These are phyloP conservation scores for Actias luna DNA, from an alignment of 2,888 invertebrate species.

Conservation along the genomic window DNA sequence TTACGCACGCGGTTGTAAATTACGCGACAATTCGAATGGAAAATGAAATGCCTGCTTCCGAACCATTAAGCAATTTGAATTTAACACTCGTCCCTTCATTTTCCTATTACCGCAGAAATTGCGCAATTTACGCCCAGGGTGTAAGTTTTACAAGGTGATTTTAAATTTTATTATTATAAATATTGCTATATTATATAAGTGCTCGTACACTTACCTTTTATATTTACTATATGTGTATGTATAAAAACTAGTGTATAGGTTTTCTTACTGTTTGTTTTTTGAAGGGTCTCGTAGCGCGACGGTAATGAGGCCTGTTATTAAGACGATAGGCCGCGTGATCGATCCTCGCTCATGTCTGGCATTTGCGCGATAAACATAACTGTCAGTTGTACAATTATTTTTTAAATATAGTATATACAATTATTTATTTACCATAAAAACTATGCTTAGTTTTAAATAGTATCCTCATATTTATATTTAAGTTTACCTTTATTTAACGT, in stretches of 20 bases:
- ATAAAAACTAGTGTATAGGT: too few relatives aligned
- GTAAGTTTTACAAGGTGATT: slow-evolving; percentile 28
- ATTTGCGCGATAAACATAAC: too few relatives aligned
- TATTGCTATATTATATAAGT: slow-evolving; percentile 7
- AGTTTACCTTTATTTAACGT: too few relatives aligned
- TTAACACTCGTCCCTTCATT: slow-evolving; percentile 80
- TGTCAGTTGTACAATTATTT: neutral
- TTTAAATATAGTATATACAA: neutral
- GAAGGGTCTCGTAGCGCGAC: too few relatives aligned
- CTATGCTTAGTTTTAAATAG: neutral
- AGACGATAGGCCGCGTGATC: too few relatives aligned
- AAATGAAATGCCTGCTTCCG: slow-evolving; percentile 79
- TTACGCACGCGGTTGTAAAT: slow-evolving; percentile 72
- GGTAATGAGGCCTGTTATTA: too few relatives aligned
- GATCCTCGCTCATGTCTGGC: too few relatives aligned
- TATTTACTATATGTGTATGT: neutral
- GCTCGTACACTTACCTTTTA: too few relatives aligned
- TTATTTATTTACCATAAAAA: neutral
- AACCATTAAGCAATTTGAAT: slow-evolving; percentile 80
- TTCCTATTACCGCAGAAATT: slow-evolving; percentile 74
- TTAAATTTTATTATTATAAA: slow-evolving; percentile 7
- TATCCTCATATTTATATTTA: neutral
- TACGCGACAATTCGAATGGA: slow-evolving; percentile 77
- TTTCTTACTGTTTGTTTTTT: too few relatives aligned
- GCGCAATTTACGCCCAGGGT: slow-evolving; percentile 41